Base-by-base conservation (phyloP, 30 jellyfish, hydroid and myxozoan genomes). In the Aurelia sp. region DNA sequence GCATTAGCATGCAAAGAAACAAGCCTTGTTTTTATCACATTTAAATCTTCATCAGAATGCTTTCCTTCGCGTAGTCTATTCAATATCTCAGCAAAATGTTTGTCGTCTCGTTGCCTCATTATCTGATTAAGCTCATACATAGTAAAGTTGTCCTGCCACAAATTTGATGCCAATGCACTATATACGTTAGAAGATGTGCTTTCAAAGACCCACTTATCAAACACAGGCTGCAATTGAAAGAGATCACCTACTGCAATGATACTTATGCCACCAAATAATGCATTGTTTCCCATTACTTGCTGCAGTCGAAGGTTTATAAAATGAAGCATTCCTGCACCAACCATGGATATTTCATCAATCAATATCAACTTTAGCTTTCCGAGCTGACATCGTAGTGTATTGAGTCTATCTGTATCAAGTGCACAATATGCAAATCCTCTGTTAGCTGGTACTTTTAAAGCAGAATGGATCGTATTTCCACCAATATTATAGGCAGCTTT, bases 341-440 rank as follows among this genome's bases (percentile, higher is more conserved):
- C 77, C 88, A 77, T 77, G 24, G 88, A 77, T 8, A 77, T 77
- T 38, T 77, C 88, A 33, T 77, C 88, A 77, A 77, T 77, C 13
- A 77, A 59, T 9, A 77, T 17, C 19, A 77, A 10, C 33, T 59
- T 22, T 61, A 58, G 38, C 57, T 77, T 77, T 52, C 63, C 63
- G 58, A 8, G 44, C 19, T 55, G n/a, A 9, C 35, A 13, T 35
- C 81, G 6, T 41, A 77, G 19, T 4, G 77, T 77, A 18, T 62
- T 62, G 8, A 77, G 63, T 53, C 88, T 74, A 30, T 74, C 85
- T 9, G 38, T 41, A 31, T 74, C 75, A 3, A 74, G 73, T 1
- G 74, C 44, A 27, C 52, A 21, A 52, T 79, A 79, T 4, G 30
- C 24, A 63, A 62, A 60, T 31, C 85, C 84, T 20, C 41, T 15